These are phyloP conservation scores for Carollia perspicillata DNA, from an alignment of 2,113 vertebrate species.

Conservation along the genomic window DNA sequence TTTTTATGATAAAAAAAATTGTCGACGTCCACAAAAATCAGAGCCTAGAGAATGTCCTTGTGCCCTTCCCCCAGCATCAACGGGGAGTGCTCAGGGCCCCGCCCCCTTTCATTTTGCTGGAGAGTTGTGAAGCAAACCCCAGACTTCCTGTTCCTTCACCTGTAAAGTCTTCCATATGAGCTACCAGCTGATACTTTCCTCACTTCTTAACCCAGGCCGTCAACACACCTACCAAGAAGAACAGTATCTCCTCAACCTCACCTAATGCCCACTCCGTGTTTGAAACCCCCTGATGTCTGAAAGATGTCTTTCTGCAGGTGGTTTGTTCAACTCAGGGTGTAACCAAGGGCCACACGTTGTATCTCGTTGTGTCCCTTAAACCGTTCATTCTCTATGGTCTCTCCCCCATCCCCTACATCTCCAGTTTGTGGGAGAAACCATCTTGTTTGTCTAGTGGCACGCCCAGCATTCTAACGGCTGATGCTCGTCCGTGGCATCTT, in stretches of 20 bases:
- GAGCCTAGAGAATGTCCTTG: not conserved
- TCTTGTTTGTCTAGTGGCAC: fast-evolving
- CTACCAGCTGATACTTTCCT: not conserved
- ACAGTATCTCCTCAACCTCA: not conserved
- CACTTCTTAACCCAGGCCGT: not conserved
- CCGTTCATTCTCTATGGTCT: not conserved
- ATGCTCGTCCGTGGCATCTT: fast-evolving
- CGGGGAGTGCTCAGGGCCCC: not conserved
- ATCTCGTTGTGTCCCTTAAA: not conserved
- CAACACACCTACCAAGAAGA: not conserved
- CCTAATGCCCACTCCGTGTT: not conserved
- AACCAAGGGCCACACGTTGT: not conserved
- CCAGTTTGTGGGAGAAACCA: not conserved
- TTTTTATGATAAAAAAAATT: not conserved
- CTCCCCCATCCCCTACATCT: not conserved
- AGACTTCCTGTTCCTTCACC: not conserved
- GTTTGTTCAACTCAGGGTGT: not conserved
- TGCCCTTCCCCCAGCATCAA: not conserved
- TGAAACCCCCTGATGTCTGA: not conserved
- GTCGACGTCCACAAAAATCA: not conserved
- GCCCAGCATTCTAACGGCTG: not conserved
- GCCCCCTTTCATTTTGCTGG: not conserved
- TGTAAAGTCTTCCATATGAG: not conserved
- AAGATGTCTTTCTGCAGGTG: not conserved
- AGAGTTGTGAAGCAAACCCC: not conserved